A percentile compares a stretch with the other conserved stretches of the same genome.
These are phyloP conservation scores for Chaunax sp. DNA, from an alignment of 2,797 vertebrate species.

Conservation along the genomic window DNA sequence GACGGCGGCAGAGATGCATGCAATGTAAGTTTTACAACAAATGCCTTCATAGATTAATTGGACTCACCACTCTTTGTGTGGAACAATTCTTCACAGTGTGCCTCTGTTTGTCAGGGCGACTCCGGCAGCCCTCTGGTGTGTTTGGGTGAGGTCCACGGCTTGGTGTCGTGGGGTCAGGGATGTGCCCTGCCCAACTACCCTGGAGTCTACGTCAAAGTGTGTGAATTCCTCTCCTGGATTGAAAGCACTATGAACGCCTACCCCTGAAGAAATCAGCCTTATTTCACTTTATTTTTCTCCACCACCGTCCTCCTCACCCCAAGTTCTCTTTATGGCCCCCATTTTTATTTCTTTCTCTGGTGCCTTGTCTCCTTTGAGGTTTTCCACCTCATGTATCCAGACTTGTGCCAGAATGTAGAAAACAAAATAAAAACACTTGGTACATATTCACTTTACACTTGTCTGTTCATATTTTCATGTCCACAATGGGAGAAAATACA, in stretches of 20 bases:
- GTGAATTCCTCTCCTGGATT: conserved; percentile 86
- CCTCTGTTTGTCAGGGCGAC: conserved; percentile 81
- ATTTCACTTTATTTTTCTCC: neutral
- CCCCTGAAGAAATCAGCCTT: conserved; percentile 48
- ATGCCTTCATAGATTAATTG: neutral
- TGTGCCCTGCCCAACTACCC: conserved; percentile 81
- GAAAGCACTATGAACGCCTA: conserved; percentile 65
- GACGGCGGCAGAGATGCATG: conserved; percentile 81
- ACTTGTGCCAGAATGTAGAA: conserved; percentile 9
- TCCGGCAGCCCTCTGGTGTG: conserved; percentile 90
- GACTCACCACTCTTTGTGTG: too few relatives aligned
- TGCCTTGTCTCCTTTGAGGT: neutral
- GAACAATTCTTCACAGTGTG: too few relatives aligned
- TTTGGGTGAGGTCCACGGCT: conserved; percentile 79
- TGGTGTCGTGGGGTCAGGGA: conserved; percentile 89
- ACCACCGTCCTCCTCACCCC: neutral
- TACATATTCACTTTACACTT: conserved; percentile 21
- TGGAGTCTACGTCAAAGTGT: conserved; percentile 87
- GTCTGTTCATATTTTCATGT: conserved; percentile 16
- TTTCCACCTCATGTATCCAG: conserved; percentile 3
- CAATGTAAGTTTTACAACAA: conserved; percentile 69
- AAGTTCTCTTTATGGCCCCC: neutral
- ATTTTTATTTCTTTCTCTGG: conserved; percentile 2
- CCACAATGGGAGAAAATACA: neutral
- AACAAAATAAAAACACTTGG: conserved; percentile 49